These are phyloP conservation scores for Drosophila melanocephala DNA, from an alignment of 2,888 invertebrate species.

Conservation along the genomic window DNA sequence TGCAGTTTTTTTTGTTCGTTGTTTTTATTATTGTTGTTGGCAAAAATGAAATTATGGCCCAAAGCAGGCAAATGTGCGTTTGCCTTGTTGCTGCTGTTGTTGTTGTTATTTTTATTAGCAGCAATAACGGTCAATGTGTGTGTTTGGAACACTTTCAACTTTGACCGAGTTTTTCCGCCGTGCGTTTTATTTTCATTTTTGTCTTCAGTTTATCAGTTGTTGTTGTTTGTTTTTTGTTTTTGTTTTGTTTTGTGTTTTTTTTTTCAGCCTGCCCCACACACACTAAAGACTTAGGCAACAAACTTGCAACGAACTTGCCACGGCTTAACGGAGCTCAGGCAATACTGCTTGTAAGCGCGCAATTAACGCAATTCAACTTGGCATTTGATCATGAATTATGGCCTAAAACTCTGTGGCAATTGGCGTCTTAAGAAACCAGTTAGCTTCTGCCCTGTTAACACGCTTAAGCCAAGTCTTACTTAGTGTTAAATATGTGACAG, in stretches of 20 bases:
- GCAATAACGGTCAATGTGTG: slow-evolving; percentile 40
- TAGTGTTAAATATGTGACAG: background rate
- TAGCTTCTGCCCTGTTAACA: background rate
- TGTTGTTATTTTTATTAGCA: slow-evolving; percentile 11
- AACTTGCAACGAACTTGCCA: slow-evolving; percentile 51
- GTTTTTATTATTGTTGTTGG: slow-evolving; percentile 35
- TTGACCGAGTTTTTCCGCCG: slow-evolving; percentile 60
- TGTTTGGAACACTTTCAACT: slow-evolving; percentile 72
- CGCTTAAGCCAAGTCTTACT: background rate
- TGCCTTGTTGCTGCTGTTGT: slow-evolving; percentile 13
- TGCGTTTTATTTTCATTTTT: slow-evolving; percentile 16
- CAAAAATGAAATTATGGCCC: slow-evolving; percentile 66
- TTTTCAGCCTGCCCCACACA: slow-evolving; percentile 28
- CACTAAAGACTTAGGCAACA: slow-evolving; percentile 77
- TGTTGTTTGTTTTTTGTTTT: no score
- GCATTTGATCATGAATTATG: slow-evolving; percentile 49
- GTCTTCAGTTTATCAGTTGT: slow-evolving; percentile 1
- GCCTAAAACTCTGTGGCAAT: slow-evolving; percentile 15
- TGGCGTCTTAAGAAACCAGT: slow-evolving; percentile 13
- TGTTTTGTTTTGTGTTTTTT: background rate
- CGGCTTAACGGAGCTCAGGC: slow-evolving; percentile 15
- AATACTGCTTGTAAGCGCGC: background rate
- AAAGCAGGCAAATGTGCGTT: slow-evolving; percentile 33
- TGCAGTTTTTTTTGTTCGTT: slow-evolving; percentile 65
- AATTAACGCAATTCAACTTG: slow-evolving; percentile 34